Base-by-base conservation (phyloP, 1,140 invertebrate species). In the Drosophila nikananu region DNA sequence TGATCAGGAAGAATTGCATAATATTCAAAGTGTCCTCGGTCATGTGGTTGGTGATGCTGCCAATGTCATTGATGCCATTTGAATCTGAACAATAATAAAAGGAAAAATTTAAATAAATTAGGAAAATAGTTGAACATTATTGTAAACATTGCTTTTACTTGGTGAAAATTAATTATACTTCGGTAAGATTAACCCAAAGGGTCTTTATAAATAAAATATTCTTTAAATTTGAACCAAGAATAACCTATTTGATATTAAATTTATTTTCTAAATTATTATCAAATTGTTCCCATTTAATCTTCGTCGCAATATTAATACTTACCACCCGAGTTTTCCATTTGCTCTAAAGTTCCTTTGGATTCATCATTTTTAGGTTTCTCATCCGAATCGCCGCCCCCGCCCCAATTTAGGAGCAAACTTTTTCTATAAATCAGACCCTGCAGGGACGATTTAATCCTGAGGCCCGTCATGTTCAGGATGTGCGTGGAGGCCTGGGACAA, bases 401-500 rank as follows among this genome's bases (percentile, higher is more conserved):
- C 54, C 54, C 54, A 57, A 80, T 91, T 93, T 44, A 93, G 66
- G 17, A 92, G 81, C 66, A 93, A 83, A 83, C 76, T 93, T 92
- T 93, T 93, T 58, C 93, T 90, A 92, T 93, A 93, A 82, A 93
- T 92, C 66, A 93, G 81, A 74, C 96, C 96, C 94, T 98, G 97
- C 73, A 98, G 94, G 58, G 97, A 96, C 44, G 95, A 95, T 93
- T 97, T 96, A 51, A 97, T 94, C 82, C 96, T 95, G 62, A 96
- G 97, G 57, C 97, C 97, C 93, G 97, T 96, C 59, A 97, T 95
- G 64, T 96, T 97, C 13, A 97, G 95, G 44, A 98, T 94, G 93
- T 97, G 97, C 65, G 97, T 97, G 17, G 97, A 97, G 61, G 96
- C 95, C 94, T 98, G 97, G n/a, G 97, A 97, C 54, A 98, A 94